A percentile compares a stretch with the other conserved stretches of the same genome.
Evolutionary conservation across 64 coral and sea anemone genomes (phyloP).

Genomic region (Montipora efflorescens): DNA sequence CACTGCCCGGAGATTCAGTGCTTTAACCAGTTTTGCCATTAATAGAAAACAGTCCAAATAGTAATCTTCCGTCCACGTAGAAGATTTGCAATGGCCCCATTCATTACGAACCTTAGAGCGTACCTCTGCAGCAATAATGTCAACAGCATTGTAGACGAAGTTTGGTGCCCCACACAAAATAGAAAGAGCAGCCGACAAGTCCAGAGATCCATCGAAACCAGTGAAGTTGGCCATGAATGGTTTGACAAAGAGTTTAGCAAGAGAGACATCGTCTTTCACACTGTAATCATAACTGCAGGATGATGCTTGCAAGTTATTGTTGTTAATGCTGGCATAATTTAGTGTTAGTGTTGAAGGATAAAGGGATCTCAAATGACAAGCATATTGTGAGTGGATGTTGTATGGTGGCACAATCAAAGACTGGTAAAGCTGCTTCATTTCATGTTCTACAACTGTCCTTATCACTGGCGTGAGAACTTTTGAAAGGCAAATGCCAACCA

Average conservation of each 20-base stretch:
- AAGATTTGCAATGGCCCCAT: conserved; percentile 80
- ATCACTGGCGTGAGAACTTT: conserved; percentile 62
- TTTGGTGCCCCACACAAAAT: conserved; percentile 28
- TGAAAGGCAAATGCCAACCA: conserved; percentile 72
- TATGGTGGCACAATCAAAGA: neutral
- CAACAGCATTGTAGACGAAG: conserved; percentile 16
- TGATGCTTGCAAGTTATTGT: conserved; percentile 22
- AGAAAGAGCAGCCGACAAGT: conserved; percentile 69
- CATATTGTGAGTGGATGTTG: conserved; percentile 50
- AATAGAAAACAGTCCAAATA: conserved; percentile 32
- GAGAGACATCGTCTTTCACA: conserved; percentile 23
- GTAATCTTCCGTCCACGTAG: conserved; percentile 33
- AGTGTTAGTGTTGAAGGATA: neutral
- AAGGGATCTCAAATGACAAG: conserved; percentile 2
- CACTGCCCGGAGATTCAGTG: neutral
- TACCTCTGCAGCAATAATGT: conserved; percentile 49
- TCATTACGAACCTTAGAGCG: conserved; percentile 66
- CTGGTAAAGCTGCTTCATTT: conserved; percentile 50
- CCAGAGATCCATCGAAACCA: conserved; percentile 64
- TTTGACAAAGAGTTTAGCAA: conserved; percentile 54
- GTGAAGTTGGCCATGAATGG: conserved; percentile 41
- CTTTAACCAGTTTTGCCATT: conserved; percentile 46
- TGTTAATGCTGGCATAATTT: conserved; percentile 79
- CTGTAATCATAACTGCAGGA: conserved; percentile 22
- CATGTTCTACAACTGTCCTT: conserved; percentile 17